phyloP scores from a whole-genome alignment of 2,113 vertebrate species.

The Lipophrys pholis region DNA sequence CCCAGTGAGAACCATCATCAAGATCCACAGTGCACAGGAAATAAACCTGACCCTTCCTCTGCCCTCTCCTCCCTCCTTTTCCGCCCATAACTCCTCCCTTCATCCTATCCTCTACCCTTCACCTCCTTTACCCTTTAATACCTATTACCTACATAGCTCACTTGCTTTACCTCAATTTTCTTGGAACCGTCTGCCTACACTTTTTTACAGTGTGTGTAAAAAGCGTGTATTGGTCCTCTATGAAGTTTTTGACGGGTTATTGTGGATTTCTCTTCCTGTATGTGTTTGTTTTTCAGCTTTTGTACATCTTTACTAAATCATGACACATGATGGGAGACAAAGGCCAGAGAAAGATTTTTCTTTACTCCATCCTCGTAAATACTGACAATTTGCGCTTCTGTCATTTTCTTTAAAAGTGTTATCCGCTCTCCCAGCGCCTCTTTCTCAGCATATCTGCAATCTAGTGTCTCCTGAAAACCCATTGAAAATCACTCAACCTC shows the following conservation, averaged over 20 bases:
- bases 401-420: constrained; percentile 47
- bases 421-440: constrained; percentile 31
- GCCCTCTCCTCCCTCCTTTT: constrained; percentile 59
- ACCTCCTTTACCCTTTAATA: constrained; percentile 42
- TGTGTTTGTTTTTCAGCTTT: constrained; percentile 32
- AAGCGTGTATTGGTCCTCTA: constrained; percentile 12
- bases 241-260: constrained; percentile 22
- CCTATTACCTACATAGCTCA: constrained; percentile 19
- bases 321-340: neutral
- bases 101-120: constrained; percentile 52
- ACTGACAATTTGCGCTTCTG: constrained; percentile 29
- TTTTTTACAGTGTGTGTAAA: neutral
- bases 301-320: constrained; percentile 24
- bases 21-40: constrained; percentile 67
- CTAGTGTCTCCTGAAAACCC: constrained; percentile 54
- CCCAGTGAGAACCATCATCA: constrained; percentile 61
- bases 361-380: constrained; percentile 14
- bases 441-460: constrained; percentile 65
- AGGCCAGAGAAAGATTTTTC: neutral
- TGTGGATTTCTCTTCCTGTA: constrained; percentile 9
- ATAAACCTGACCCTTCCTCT: constrained; percentile 72
- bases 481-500: constrained; percentile 81
- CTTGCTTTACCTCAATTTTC: constrained; percentile 40
- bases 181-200: constrained; percentile 17
- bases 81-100: constrained; percentile 48